These are phyloP conservation scores for Ginglymostoma cirratum DNA, from an alignment of 2,113 vertebrate genomes.

Conservation along the genomic window DNA sequence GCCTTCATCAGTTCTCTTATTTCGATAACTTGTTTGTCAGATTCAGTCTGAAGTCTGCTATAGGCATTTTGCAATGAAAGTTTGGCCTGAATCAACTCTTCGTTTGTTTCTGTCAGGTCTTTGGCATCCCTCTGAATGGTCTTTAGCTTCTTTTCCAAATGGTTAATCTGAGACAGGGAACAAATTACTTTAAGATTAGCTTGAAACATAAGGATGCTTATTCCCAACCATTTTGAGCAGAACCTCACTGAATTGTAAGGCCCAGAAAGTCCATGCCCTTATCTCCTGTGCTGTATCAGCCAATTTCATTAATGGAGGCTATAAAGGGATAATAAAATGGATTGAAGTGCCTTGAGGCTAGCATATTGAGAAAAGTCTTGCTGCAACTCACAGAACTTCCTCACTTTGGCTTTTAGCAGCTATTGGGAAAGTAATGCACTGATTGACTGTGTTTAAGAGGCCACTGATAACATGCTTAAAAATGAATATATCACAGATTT, in stretches of 20 bases:
- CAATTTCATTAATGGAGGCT: not conserved
- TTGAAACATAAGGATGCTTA: slow-evolving; percentile 11
- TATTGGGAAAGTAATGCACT: not conserved
- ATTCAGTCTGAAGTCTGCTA: slow-evolving; percentile 54
- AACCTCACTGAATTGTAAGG: not conserved
- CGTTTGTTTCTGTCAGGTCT: slow-evolving; percentile 63
- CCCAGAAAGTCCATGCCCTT: not conserved
- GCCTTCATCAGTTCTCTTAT: slow-evolving; percentile 49
- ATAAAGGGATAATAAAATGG: not conserved
- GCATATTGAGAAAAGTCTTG: not conserved
- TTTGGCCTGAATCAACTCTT: slow-evolving; percentile 59
- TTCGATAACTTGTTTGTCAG: slow-evolving; percentile 51
- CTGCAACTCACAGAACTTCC: not conserved
- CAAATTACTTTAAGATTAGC: slow-evolving; percentile 46
- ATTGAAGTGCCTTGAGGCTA: not conserved
- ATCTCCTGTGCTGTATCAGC: not conserved
- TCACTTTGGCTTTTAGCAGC: not conserved
- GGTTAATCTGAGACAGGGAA: slow-evolving; percentile 59
- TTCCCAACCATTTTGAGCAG: not conserved
- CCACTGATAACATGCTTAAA: not conserved
- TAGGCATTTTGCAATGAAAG: slow-evolving; percentile 60
- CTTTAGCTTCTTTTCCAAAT: slow-evolving; percentile 65
- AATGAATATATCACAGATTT: not conserved
- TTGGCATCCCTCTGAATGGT: slow-evolving; percentile 62
- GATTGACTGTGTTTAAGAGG: not conserved